phyloP scores from a whole-genome alignment of 2,888 invertebrate genomes.

The Eulithis testata region DNA sequence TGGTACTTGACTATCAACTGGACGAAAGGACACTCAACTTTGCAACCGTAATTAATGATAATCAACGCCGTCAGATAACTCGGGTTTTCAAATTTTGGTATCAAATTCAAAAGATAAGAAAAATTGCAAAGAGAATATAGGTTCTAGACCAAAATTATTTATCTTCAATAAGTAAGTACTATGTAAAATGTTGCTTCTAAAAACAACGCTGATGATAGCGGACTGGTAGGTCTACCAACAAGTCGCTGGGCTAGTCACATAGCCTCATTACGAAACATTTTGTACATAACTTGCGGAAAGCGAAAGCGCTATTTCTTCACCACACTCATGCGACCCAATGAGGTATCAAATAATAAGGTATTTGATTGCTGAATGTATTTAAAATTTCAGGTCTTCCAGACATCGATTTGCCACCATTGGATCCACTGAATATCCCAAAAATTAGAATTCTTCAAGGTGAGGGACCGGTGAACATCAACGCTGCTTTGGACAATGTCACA shows the following conservation, averaged over 20 bases:
- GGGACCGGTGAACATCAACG: conserved; percentile 88
- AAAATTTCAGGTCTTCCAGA: conserved; percentile 77
- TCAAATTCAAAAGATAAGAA: too few relatives aligned
- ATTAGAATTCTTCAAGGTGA: conserved; percentile 88
- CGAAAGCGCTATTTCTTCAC: conserved; percentile 82
- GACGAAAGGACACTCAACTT: conserved; percentile 36
- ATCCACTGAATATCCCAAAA: conserved; percentile 86
- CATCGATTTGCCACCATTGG: conserved; percentile 86
- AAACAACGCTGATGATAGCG: conserved; percentile 20
- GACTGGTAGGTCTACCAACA: conserved; percentile 55
- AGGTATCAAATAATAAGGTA: conserved; percentile 45
- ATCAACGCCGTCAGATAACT: not conserved
- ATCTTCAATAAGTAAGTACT: not conserved
- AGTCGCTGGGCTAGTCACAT: conserved; percentile 69
- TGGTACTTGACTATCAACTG: conserved; percentile 41
- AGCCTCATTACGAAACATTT: conserved; percentile 80
- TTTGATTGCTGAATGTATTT: conserved; percentile 12
- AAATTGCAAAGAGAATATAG: too few relatives aligned
- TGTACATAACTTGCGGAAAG: conserved; percentile 80
- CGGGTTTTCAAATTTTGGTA: too few relatives aligned
- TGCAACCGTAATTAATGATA: conserved; percentile 16
- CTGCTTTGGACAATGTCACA: conserved; percentile 86
- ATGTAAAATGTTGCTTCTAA: conserved; percentile 5
- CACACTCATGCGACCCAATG: conserved; percentile 61
- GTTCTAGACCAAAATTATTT: too few relatives aligned